Evolutionary conservation across 2,888 invertebrate genomes (phyloP).

Genomic region (Drosophila kanekoi): DNA sequence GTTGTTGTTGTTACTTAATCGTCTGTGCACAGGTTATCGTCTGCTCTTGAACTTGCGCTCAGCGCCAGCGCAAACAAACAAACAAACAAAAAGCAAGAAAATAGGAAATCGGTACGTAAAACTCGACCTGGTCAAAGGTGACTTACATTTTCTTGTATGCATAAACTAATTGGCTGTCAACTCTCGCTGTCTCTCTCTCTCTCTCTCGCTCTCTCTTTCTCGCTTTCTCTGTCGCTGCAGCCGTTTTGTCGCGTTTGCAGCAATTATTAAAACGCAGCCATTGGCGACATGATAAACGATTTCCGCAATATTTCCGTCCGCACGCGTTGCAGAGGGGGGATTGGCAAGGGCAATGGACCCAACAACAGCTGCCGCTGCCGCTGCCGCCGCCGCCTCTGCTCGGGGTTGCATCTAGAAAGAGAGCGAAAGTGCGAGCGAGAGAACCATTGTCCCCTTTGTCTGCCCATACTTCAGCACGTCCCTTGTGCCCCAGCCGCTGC

Average conservation of each 20-base stretch:
- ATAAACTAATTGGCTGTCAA: slow-evolving; percentile 32
- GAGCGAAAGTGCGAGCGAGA: background rate
- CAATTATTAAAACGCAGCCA: slow-evolving; percentile 80
- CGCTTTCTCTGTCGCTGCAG: background rate
- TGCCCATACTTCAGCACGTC: slow-evolving; percentile 7
- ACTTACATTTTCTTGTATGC: slow-evolving; percentile 14
- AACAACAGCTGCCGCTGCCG: slow-evolving; percentile 44
- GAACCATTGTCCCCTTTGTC: slow-evolving; percentile 15
- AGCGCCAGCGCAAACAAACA: slow-evolving; percentile 48
- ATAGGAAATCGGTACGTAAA: slow-evolving; percentile 37
- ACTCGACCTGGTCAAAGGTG: slow-evolving; percentile 38
- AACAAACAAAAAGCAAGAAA: slow-evolving; percentile 41
- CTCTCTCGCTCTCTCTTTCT: background rate
- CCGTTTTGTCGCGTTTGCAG: slow-evolving; percentile 39
- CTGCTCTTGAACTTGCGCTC: slow-evolving; percentile 81
- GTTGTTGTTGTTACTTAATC: slow-evolving; percentile 70
- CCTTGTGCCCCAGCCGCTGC: background rate
- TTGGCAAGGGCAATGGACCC: slow-evolving; percentile 60
- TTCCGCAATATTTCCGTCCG: slow-evolving; percentile 77
- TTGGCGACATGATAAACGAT: slow-evolving; percentile 82
- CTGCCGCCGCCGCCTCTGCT: slow-evolving; percentile 26
- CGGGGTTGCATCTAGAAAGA: slow-evolving; percentile 38
- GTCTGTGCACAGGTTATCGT: slow-evolving; percentile 71
- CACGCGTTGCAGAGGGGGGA: slow-evolving; percentile 23
- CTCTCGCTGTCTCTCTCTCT: background rate